Base-by-base conservation (phyloP, 2,113 vertebrate genomes). In the Istiophorus platypterus region DNA sequence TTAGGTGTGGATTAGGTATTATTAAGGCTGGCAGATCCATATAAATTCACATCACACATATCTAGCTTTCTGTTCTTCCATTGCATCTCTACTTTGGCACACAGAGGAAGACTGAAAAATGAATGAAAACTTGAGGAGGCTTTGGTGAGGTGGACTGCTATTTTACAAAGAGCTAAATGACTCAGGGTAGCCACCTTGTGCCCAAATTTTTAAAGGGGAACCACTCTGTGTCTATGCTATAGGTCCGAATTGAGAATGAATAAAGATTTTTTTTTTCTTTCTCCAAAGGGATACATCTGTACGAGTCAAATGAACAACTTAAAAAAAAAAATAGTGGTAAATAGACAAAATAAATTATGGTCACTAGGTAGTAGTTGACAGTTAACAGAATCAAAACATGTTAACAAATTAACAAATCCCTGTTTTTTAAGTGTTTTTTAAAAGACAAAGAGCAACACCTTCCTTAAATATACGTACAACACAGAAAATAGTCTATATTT, bases 1-100 rank as follows among this genome's bases (percentile, higher is more conserved):
- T 84, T 22, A 57, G 61, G 24, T 64, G 15, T 81, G 65, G 62
- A 66, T 72, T 78, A 74, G 13, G 1, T 71, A 13, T 71, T 31
- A 67, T 86, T 62, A 85, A 76, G n/a, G 27, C 22, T 26, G 37
- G 64, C 31, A 64, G 34, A 85, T 82, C 59, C 67, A 74, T 22
- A 51, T n/a, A 61, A 10, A 87, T 61, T 71, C 15, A 47, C 27
- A 74, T 61, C 26, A 26, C 42, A 49, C 18, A 72, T 62, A 37
- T 67, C 42, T 26, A 59, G 39, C 34, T 31, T 47, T 8, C 8
- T 10, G 49, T 22, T n/a, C 20, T 51, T 9, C 47, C 29, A 54
- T 7, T 27, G 2, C 24, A 27, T 61, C 45, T 24, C 11, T 41
- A 17, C 56, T 31, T 26, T 37, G 27, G 26, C 13, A 3, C 27